Evolutionary conservation across 2,888 invertebrate species (phyloP), one percentile per base, ranked within the genome.

Genomic region (Girardia tigrina): DNA sequence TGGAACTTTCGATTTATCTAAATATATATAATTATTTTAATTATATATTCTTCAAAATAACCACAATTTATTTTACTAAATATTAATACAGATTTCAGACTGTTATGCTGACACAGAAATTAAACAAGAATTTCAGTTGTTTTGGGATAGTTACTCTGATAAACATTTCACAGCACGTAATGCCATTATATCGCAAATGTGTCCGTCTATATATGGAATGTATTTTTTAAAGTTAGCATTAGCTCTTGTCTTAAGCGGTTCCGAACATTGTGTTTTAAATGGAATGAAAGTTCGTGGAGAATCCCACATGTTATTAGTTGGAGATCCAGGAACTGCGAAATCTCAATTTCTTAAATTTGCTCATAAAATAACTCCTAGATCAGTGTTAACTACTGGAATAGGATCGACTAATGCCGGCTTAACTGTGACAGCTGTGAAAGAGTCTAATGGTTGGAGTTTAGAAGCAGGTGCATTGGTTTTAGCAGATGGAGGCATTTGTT

Each of bases 391-490:
- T 0, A 91, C 91, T 0, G 92, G 92, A 0, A 88, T 91, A 28
- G 92, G 92, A 0, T 90, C 90, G 36, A 91, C 92, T 0, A 87
- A 89, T 73, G 93, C 93, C 77, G 93, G 93, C 0, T 88, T 93
- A 20, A 93, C 93, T 6, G 92, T 91, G 77, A 88, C 91, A 36
- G 92, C 92, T 72, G 87, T 91, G 16, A 89, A 89, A 87, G 91
- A 76, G 42, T 28, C 69, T 27, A 91, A 91, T 0, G 90, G 90
- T 82, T 93, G 92, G 92, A 90, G 91, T 80, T 83, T 93, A 77
- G 92, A 92, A 86, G 92, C 91, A 0, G 93, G 93, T 0, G 92
- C 92, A 0, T 83, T 93, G 29, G 92, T 92, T 0, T 83, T 92
- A 77, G 89, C 92, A 0, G 92, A 93, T 81, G 91, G 91, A 26